A percentile compares a stretch with the other conserved stretches of the same genome.
Conservation (phyloP, 2,113 vertebrate species). For the Pelodiscus sinensis region DNA sequence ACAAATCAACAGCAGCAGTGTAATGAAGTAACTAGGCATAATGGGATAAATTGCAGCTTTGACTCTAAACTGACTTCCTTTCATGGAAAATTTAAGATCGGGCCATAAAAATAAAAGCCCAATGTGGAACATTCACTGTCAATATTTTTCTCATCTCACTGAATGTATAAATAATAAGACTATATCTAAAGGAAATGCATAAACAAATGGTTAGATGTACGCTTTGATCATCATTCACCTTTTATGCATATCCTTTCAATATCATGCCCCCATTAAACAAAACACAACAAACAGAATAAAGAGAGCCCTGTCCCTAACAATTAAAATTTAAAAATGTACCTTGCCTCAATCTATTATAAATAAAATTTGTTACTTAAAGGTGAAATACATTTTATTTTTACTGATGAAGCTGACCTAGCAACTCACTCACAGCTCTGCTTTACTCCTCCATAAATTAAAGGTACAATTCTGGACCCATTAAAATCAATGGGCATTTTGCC, state of each 20-base stretch:
- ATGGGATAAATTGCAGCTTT: neutral
- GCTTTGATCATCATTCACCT: neutral
- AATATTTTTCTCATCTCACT: neutral
- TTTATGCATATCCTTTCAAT: neutral
- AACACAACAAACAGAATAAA: neutral
- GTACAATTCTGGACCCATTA: neutral
- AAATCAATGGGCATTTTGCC: neutral
- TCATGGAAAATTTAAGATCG: neutral
- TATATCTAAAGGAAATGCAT: neutral
- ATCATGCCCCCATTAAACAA: neutral
- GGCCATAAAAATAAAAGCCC: neutral
- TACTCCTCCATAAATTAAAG: neutral
- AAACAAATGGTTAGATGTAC: neutral
- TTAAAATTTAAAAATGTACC: neutral
- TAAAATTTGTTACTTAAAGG: neutral
- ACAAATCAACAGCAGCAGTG: neutral
- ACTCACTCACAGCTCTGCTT: neutral
- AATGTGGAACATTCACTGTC: neutral
- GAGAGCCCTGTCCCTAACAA: accelerated
- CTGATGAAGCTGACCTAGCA: neutral
- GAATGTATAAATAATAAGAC: neutral
- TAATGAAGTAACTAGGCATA: conserved; percentile 23
- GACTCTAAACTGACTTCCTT: conserved; percentile 24
- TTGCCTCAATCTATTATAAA: neutral
- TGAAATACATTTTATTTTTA: neutral